These are phyloP conservation scores for Plecturocebus donacophilus DNA, from an alignment of 2,113 vertebrate species.

Conservation along the genomic window DNA sequence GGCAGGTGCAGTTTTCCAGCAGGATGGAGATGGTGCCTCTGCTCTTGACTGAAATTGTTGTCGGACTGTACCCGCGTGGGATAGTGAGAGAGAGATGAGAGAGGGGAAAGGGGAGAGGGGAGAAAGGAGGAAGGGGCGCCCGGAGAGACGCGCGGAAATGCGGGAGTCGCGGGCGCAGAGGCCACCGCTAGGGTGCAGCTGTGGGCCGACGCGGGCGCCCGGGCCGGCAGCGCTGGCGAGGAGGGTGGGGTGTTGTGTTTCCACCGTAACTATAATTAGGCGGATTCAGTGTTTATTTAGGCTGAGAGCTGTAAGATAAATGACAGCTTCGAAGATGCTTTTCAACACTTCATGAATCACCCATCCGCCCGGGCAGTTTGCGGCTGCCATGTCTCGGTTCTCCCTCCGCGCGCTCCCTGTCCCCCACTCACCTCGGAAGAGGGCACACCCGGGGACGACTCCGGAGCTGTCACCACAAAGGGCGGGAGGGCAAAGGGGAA, in stretches of 20 bases:
- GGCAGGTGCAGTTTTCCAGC: not conserved
- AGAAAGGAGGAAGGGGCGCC: not conserved
- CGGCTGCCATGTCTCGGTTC: conserved; percentile 77
- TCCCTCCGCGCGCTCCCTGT: conserved; percentile 17
- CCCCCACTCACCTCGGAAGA: not conserved
- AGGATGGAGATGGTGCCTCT: not conserved
- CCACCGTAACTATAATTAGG: conserved; percentile 83
- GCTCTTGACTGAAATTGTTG: conserved; percentile 2
- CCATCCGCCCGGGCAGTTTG: conserved; percentile 80
- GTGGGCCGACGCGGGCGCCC: conserved; percentile 29
- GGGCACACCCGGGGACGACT: not conserved
- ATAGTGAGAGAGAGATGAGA: not conserved
- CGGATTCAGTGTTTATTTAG: conserved; percentile 88
- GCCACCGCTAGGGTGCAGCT: conserved; percentile 83
- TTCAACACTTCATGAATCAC: conserved; percentile 91
- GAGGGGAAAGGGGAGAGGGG: not conserved
- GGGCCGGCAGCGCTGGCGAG: conserved; percentile 33
- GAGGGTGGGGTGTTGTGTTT: conserved; percentile 80
- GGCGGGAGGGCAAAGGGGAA: not conserved
- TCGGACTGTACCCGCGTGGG: not conserved
- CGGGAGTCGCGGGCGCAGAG: not conserved
- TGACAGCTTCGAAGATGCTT: conserved; percentile 89
- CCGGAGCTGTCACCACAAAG: not conserved
- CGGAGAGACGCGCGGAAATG: not conserved
- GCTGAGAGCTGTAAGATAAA: conserved; percentile 88